Evolutionary conservation across 2,797 vertebrate species (phyloP).

Genomic region (Esox lucius): DNA sequence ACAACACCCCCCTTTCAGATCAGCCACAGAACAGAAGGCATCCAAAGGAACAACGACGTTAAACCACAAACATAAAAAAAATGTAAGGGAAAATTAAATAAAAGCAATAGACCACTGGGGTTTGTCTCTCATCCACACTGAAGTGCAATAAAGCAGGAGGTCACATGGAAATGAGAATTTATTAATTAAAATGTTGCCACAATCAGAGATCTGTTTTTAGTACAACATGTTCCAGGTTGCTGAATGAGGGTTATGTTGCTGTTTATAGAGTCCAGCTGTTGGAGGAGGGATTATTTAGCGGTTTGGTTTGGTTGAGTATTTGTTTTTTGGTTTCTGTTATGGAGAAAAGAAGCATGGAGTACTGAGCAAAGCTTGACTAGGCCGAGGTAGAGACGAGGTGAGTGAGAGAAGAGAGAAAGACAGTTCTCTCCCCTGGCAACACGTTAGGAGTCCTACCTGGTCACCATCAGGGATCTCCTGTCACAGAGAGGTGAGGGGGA

Average conservation of each 20-base stretch:
- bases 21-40: slow-evolving; percentile 81
- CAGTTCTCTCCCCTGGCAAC: slow-evolving; percentile 5
- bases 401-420: slow-evolving; percentile 21
- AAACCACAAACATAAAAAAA: slow-evolving; percentile 75
- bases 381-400: slow-evolving; percentile 17
- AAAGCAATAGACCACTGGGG: slow-evolving; percentile 68
- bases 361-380: slow-evolving; percentile 86
- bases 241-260: slow-evolving; percentile 87
- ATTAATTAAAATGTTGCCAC: slow-evolving; percentile 68
- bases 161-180: slow-evolving; percentile 80
- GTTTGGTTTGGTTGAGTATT: slow-evolving; percentile 52
- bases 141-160: slow-evolving; percentile 83
- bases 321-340: slow-evolving; percentile 73
- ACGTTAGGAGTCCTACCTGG: slow-evolving; percentile 87
- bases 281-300: slow-evolving; percentile 70
- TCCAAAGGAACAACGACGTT: slow-evolving; percentile 76
- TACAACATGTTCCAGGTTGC: slow-evolving; percentile 91
- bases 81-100: slow-evolving; percentile 63
- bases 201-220: slow-evolving; percentile 80
- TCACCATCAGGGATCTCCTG: slow-evolving; percentile 99
- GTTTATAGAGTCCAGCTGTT: slow-evolving; percentile 85
- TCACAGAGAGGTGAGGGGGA: slow-evolving; percentile 74
- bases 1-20: slow-evolving; percentile 49
- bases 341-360: slow-evolving; percentile 91
- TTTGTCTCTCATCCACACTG: slow-evolving; percentile 84